These are phyloP conservation scores for Metalampra italica DNA, from an alignment of 2,888 invertebrate genomes.

Conservation along the genomic window DNA sequence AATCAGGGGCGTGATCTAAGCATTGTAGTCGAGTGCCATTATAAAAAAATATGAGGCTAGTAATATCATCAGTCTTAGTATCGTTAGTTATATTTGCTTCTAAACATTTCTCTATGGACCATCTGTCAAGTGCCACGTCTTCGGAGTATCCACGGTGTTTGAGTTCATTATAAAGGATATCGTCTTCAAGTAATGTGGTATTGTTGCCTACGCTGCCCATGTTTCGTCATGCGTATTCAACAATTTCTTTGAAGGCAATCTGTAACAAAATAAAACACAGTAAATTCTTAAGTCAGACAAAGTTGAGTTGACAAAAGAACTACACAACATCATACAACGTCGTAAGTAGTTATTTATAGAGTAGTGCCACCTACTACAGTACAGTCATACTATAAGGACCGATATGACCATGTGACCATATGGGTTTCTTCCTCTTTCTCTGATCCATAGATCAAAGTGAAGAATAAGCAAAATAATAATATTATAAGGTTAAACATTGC, in stretches of 20 bases:
- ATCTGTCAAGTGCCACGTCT: constrained; percentile 31
- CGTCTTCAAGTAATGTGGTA: constrained; percentile 65
- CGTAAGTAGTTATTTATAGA: no score
- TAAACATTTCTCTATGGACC: constrained; percentile 60
- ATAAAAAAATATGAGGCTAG: constrained; percentile 35
- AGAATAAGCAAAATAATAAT: no score
- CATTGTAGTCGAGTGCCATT: constrained; percentile 62
- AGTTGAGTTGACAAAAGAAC: background rate
- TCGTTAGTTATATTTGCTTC: constrained; percentile 42
- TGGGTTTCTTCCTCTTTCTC: no score
- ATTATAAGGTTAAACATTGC: no score
- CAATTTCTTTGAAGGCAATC: constrained; percentile 24
- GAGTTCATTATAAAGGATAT: constrained; percentile 36
- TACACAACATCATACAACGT: no score
- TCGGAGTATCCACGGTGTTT: constrained; percentile 39
- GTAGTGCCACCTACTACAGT: no score
- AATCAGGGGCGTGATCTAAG: constrained; percentile 82
- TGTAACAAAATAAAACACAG: constrained; percentile 42
- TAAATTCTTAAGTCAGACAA: background rate
- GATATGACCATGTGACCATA: no score
- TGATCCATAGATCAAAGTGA: no score
- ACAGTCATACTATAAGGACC: no score
- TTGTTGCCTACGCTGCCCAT: constrained; percentile 68
- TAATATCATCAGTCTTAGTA: constrained; percentile 37
- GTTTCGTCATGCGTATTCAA: constrained; percentile 64